phyloP scores from a whole-genome alignment of 2,888 invertebrate genomes.

The Amblyteles armatorius region DNA sequence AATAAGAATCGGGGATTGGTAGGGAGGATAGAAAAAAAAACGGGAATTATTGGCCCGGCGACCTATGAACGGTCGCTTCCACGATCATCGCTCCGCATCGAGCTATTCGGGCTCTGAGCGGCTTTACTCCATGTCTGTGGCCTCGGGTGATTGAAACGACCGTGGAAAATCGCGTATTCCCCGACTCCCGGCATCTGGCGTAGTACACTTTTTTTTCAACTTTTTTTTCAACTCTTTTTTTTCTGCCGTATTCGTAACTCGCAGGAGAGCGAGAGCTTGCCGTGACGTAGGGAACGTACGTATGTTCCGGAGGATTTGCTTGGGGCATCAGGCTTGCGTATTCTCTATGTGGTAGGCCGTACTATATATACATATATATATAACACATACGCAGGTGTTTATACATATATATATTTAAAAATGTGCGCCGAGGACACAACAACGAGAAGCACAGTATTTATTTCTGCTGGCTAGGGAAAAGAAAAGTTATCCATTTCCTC shows the following conservation, averaged over 20 bases:
- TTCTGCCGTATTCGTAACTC: not conserved
- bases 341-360: not conserved
- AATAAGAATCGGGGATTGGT: conserved; percentile 21
- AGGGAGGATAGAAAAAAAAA: conserved; percentile 2
- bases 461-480: conserved; percentile 13
- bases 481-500: conserved; percentile 12
- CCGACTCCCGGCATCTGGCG: conserved; percentile 2
- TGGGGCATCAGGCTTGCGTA: conserved; percentile 7
- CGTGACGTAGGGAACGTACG: conserved; percentile 7
- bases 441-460: conserved; percentile 22
- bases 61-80: conserved; percentile 26
- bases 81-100: conserved; percentile 30
- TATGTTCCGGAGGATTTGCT: conserved; percentile 19
- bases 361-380: not conserved
- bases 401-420: not conserved
- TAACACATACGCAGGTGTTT: not conserved
- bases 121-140: conserved; percentile 26
- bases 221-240: not conserved
- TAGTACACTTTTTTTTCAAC: conserved; percentile 1
- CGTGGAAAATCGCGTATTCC: conserved; percentile 26
- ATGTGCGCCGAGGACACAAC: not conserved
- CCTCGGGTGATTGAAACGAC: conserved; percentile 21
- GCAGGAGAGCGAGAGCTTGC: conserved; percentile 12
- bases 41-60: conserved; percentile 25
- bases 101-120: conserved; percentile 28